Percentiles rank a stretch among this genome's conserved stretches.
These are phyloP conservation scores for Falco novaeseelandiae DNA, from an alignment of 2,797 vertebrate species.

Conservation along the genomic window DNA sequence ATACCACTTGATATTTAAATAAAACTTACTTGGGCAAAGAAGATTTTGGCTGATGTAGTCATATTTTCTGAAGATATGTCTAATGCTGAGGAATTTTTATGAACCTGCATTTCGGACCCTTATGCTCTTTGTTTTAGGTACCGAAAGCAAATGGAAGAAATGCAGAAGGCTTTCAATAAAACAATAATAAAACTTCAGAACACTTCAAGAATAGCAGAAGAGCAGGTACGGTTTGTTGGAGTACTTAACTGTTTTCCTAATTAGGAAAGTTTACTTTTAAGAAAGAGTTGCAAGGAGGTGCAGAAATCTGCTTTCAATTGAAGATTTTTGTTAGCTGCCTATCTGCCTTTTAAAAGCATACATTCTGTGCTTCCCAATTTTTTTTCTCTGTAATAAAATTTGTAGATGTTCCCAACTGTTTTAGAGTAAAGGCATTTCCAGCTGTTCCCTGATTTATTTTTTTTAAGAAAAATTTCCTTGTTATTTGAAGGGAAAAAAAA, in stretches of 20 bases:
- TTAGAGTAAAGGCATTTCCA: background rate
- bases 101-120: background rate
- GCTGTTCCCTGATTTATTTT: background rate
- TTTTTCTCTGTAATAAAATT: background rate
- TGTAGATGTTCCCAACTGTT: background rate
- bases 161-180: constrained; percentile 98
- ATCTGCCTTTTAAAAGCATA: background rate
- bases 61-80: background rate
- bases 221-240: constrained; percentile 84
- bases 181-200: constrained; percentile 98
- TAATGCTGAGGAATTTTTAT: background rate
- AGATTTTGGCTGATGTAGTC: background rate
- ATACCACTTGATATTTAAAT: background rate
- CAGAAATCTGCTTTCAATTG: background rate
- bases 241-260: background rate
- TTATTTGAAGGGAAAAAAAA: background rate
- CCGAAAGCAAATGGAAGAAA: constrained; percentile 99
- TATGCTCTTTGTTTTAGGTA: constrained; percentile 80
- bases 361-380: background rate
- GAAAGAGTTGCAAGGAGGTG: background rate
- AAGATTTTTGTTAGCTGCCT: background rate
- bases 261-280: background rate
- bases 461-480: too few species aligned
- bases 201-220: constrained; percentile 94
- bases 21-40: background rate